Conservation (phyloP, 2,797 vertebrate genomes). For the Acestrorhynchus altus region DNA sequence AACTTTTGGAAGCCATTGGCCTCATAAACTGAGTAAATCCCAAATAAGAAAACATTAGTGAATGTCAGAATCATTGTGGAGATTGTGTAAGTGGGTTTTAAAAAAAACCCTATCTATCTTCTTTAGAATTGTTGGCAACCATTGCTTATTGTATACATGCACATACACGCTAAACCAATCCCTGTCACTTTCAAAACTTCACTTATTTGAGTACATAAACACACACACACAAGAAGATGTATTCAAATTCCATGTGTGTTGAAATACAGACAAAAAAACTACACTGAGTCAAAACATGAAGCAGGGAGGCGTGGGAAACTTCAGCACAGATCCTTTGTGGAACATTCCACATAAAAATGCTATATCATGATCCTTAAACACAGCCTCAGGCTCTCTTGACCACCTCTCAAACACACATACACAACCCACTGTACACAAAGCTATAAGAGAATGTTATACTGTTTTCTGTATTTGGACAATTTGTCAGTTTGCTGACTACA, state of each 20-base stretch:
- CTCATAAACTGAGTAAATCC: too few relatives aligned
- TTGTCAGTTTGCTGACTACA: constrained; percentile 51
- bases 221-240: background rate
- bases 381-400: background rate
- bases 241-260: background rate
- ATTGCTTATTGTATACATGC: background rate
- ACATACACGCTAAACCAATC: background rate
- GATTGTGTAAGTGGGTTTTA: too few relatives aligned
- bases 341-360: constrained; percentile 12
- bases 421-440: background rate
- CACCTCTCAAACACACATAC: background rate
- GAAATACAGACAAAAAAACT: background rate
- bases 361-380: background rate
- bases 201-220: background rate
- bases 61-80: too few relatives aligned
- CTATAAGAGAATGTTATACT: background rate
- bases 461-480: constrained; percentile 8
- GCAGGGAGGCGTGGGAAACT: background rate
- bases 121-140: background rate
- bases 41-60: too few relatives aligned
- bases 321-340: constrained; percentile 4
- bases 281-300: background rate
- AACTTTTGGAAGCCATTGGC: too few relatives aligned
- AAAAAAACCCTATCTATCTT: too few relatives aligned
- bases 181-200: background rate